Evolutionary conservation across 2,113 vertebrate genomes (phyloP).

Genomic region (Isichthys henryi): DNA sequence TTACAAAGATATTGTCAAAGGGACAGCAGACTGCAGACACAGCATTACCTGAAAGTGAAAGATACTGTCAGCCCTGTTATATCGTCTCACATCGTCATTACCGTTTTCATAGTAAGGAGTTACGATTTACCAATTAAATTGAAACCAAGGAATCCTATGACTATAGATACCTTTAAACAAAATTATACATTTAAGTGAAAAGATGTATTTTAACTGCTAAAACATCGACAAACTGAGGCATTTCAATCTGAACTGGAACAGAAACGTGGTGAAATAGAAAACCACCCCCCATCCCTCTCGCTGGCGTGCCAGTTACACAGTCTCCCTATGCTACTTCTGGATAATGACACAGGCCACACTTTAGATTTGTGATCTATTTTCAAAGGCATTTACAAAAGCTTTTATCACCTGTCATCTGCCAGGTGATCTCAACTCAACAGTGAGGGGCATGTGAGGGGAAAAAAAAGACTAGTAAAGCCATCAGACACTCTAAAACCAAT

Average conservation of each 20-base stretch:
- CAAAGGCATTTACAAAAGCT: background rate
- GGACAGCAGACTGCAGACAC: background rate
- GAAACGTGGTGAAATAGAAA: background rate
- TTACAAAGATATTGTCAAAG: background rate
- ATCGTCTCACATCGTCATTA: background rate
- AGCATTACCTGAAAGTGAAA: background rate
- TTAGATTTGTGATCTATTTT: background rate
- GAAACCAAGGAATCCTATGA: background rate
- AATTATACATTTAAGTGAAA: background rate
- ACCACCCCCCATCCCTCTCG: background rate
- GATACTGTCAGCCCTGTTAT: background rate
- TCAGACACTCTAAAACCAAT: background rate
- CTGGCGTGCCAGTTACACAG: background rate
- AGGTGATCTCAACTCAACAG: background rate
- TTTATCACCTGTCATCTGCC: background rate
- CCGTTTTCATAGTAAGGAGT: background rate
- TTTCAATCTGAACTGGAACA: background rate
- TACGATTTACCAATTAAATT: background rate
- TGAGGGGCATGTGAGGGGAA: background rate
- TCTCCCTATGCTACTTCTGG: background rate
- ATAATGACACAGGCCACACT: slow-evolving; percentile 6
- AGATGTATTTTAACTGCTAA: background rate
- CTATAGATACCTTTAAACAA: background rate
- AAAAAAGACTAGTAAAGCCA: background rate
- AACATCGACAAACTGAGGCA: background rate